phyloP scores from a whole-genome alignment of 2,797 vertebrate genomes.

The Setipinna tenuifilis region DNA sequence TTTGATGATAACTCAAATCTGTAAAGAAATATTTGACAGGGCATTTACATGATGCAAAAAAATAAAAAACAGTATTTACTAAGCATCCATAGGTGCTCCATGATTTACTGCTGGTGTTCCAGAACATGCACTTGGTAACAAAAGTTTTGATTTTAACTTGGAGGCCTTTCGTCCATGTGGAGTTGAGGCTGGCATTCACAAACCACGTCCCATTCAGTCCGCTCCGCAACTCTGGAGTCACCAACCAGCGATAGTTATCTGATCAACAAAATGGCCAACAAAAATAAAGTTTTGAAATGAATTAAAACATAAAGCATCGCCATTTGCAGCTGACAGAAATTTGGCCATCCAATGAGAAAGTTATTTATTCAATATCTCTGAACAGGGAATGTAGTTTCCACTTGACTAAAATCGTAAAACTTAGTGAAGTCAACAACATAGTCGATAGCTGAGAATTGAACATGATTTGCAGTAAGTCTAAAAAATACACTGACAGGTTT shows the following conservation, averaged over 20 bases:
- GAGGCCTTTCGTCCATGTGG: conserved; percentile 47
- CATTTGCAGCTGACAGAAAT: neutral
- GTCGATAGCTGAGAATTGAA: too few relatives aligned
- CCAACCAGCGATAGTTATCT: conserved; percentile 72
- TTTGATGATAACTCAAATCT: neutral
- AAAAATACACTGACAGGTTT: too few relatives aligned
- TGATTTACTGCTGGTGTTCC: conserved; percentile 45
- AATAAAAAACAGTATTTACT: conserved; percentile 56
- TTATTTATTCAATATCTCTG: too few relatives aligned
- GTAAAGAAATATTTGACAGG: neutral
- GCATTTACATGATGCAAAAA: neutral
- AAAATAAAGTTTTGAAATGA: neutral
- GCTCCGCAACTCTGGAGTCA: conserved; percentile 71
- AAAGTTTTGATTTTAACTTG: conserved; percentile 56
- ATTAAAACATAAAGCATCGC: neutral
- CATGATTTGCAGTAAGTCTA: too few relatives aligned
- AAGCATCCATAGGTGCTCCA: conserved; percentile 73
- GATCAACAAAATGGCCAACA: conserved; percentile 35
- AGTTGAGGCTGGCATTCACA: conserved; percentile 56
- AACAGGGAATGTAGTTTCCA: too few relatives aligned
- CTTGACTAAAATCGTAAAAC: too few relatives aligned
- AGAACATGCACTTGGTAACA: conserved; percentile 72
- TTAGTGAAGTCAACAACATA: too few relatives aligned
- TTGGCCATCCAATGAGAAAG: too few relatives aligned
- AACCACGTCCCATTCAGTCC: conserved; percentile 64